Conservation (phyloP, 2,888 invertebrate species). For the Himalopsyche anomala region DNA sequence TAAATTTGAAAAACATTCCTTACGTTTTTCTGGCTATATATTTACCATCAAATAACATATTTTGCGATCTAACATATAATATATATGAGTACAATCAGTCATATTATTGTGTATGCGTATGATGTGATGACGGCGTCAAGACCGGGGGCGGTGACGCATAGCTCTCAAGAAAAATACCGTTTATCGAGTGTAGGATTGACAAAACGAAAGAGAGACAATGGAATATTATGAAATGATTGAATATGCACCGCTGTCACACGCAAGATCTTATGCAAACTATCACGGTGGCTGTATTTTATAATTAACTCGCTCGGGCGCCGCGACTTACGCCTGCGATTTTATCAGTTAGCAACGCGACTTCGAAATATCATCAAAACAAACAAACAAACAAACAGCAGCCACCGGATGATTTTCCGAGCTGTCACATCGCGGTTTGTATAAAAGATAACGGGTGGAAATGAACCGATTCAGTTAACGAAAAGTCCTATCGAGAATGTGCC, state of each 20-base stretch:
- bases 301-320: neutral
- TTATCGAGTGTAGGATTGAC: too few relatives aligned
- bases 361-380: neutral
- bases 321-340: neutral
- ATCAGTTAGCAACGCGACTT: conserved; percentile 4
- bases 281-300: neutral
- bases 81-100: too few relatives aligned
- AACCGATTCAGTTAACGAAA: neutral
- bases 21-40: too few relatives aligned
- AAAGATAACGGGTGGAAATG: neutral
- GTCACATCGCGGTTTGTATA: neutral
- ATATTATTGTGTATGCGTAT: too few relatives aligned
- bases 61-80: too few relatives aligned
- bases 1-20: too few relatives aligned
- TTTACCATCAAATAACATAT: too few relatives aligned
- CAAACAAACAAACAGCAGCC: neutral
- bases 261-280: neutral
- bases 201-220: too few relatives aligned
- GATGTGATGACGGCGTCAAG: too few relatives aligned
- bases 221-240: neutral
- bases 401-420: neutral
- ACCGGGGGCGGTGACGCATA: too few relatives aligned
- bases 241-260: neutral
- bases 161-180: too few relatives aligned
- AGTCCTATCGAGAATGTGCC: neutral